Evolutionary conservation across 2,797 vertebrate genomes (phyloP).

Genomic region (Cyclopterus lumpus): DNA sequence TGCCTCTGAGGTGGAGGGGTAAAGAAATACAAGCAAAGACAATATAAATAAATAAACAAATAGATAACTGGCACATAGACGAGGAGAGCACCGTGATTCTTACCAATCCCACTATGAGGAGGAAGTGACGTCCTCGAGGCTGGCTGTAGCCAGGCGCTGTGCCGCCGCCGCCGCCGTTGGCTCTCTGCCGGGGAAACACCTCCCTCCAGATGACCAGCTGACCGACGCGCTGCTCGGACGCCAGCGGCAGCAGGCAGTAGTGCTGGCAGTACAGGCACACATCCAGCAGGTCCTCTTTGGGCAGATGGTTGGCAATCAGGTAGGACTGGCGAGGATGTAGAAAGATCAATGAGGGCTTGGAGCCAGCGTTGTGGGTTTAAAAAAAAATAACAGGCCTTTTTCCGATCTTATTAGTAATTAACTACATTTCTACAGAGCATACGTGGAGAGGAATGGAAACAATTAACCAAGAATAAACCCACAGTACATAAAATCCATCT

Average conservation of each 20-base stretch:
- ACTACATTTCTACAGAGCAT: no score
- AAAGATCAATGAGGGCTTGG: not conserved
- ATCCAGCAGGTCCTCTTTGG: slow-evolving; percentile 92
- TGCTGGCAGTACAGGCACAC: slow-evolving; percentile 93
- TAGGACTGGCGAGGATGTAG: slow-evolving; percentile 85
- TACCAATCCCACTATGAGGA: slow-evolving; percentile 96
- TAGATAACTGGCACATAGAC: no score
- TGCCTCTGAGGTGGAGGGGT: slow-evolving; percentile 84
- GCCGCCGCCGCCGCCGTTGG: slow-evolving; percentile 37
- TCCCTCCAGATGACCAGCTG: slow-evolving; percentile 97
- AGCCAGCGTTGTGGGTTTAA: not conserved
- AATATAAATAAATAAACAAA: not conserved
- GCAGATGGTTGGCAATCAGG: slow-evolving; percentile 93
- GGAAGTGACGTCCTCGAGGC: slow-evolving; percentile 89
- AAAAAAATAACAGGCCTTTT: no score
- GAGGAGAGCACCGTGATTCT: slow-evolving; percentile 48
- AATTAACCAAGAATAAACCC: not conserved
- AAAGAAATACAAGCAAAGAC: not conserved
- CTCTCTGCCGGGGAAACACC: slow-evolving; percentile 89
- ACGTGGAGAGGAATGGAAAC: no score
- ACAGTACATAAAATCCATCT: not conserved
- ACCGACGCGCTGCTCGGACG: slow-evolving; percentile 87
- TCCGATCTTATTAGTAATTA: no score
- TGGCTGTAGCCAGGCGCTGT: slow-evolving; percentile 46
- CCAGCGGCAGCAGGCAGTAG: slow-evolving; percentile 90